phyloP scores from a whole-genome alignment of 2,888 invertebrate genomes.

The Campopleginae sp. region DNA sequence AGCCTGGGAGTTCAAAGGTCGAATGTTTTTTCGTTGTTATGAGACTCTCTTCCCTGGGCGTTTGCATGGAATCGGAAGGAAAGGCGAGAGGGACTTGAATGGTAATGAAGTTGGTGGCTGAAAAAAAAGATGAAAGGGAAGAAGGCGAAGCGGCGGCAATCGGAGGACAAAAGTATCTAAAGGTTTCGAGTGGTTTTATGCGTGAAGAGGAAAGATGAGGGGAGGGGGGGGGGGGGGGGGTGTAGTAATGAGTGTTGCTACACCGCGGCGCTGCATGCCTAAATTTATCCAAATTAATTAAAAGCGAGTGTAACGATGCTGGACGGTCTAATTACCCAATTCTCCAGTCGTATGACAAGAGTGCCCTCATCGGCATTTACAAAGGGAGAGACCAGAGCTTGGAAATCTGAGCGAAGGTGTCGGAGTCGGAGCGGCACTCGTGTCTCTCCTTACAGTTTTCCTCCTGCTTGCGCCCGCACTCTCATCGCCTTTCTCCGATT shows the following conservation, averaged over 20 bases:
- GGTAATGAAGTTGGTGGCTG: constrained; percentile 9
- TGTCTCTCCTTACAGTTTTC: background rate
- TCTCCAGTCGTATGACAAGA: constrained; percentile 32
- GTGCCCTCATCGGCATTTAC: constrained; percentile 66
- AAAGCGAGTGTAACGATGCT: constrained; percentile 74
- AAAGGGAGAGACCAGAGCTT: constrained; percentile 55
- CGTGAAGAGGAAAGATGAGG: constrained; percentile 3
- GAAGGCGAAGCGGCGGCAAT: constrained; percentile 13
- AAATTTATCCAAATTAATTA: constrained; percentile 78
- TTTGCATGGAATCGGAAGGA: background rate
- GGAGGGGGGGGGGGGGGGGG: background rate
- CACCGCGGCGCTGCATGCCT: constrained; percentile 29
- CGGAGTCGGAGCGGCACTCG: constrained; percentile 21
- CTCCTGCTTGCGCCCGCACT: background rate
- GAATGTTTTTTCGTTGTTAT: constrained; percentile 13
- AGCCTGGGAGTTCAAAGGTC: constrained; percentile 2
- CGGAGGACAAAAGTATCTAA: constrained; percentile 24
- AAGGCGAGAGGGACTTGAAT: constrained; percentile 25
- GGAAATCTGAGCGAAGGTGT: constrained; percentile 50
- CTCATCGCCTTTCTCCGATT: constrained; percentile 31
- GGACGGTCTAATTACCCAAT: constrained; percentile 76
- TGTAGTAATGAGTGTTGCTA: constrained; percentile 46
- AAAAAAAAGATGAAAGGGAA: constrained; percentile 16
- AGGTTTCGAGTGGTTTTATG: constrained; percentile 33
- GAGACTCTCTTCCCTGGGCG: background rate